Percentiles rank a stretch among this genome's conserved stretches.
Evolutionary conservation across 1,140 invertebrate species (phyloP).

Genomic region (Periplaneta americana): DNA sequence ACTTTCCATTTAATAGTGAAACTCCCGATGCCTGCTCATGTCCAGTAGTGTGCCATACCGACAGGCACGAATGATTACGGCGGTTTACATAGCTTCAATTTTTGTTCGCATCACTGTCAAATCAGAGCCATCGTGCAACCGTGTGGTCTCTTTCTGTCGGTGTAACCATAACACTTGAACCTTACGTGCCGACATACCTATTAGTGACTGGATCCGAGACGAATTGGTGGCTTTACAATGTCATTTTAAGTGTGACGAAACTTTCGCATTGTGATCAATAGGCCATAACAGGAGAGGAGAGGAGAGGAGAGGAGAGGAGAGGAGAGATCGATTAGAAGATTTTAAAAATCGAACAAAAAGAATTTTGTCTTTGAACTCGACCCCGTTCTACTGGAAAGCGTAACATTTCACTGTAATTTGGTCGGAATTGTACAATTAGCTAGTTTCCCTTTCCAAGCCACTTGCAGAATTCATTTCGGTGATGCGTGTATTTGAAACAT

Average conservation of each 20-base stretch:
- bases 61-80: neutral
- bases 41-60: neutral
- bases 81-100: neutral
- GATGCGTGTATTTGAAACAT: no score
- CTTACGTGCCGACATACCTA: neutral
- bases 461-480: conserved; percentile 21
- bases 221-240: neutral
- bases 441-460: neutral
- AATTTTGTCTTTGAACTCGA: neutral
- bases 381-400: neutral
- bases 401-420: neutral
- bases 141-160: neutral
- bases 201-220: neutral
- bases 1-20: no score
- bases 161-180: no score
- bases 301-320: neutral
- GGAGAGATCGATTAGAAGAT: neutral
- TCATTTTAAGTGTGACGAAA: neutral
- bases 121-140: neutral
- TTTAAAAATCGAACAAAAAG: neutral
- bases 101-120: neutral
- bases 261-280: neutral
- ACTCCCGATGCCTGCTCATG: no score
- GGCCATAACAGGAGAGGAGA: neutral
- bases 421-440: neutral